phyloP scores from a whole-genome alignment of 2,113 vertebrate species.

The Indicator indicator region DNA sequence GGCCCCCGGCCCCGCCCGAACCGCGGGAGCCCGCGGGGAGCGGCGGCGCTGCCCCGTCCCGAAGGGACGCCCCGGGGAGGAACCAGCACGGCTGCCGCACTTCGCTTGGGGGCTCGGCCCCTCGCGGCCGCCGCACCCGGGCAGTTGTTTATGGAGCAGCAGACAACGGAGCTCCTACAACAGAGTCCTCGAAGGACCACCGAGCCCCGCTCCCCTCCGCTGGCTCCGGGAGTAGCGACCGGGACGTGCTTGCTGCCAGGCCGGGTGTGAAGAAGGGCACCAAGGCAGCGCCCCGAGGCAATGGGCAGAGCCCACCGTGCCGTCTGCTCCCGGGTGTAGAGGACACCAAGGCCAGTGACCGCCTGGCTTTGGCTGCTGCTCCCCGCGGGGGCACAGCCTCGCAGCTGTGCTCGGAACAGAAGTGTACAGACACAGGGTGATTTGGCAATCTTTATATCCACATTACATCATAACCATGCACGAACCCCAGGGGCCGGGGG shows the following conservation, averaged over 20 bases:
- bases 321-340: not conserved
- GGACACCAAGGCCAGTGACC: not conserved
- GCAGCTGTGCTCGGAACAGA: not conserved
- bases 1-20: too few relatives aligned
- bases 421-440: not conserved
- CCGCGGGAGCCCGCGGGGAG: too few relatives aligned
- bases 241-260: not conserved
- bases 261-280: not conserved
- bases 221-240: too few relatives aligned
- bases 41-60: too few relatives aligned
- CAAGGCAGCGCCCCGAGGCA: not conserved
- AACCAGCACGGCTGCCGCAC: too few relatives aligned
- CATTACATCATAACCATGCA: conserved; percentile 71
- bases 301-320: not conserved
- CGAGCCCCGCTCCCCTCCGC: too few relatives aligned
- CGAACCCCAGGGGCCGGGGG: conserved; percentile 41
- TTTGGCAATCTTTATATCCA: conserved; percentile 74
- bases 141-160: too few relatives aligned
- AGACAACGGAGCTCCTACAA: too few relatives aligned
- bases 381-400: not conserved
- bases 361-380: not conserved
- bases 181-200: too few relatives aligned
- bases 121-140: too few relatives aligned
- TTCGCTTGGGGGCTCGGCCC: too few relatives aligned
- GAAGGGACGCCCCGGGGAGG: too few relatives aligned